phyloP scores from a whole-genome alignment of 2,113 vertebrate species.

The Pedionomus torquatus region DNA sequence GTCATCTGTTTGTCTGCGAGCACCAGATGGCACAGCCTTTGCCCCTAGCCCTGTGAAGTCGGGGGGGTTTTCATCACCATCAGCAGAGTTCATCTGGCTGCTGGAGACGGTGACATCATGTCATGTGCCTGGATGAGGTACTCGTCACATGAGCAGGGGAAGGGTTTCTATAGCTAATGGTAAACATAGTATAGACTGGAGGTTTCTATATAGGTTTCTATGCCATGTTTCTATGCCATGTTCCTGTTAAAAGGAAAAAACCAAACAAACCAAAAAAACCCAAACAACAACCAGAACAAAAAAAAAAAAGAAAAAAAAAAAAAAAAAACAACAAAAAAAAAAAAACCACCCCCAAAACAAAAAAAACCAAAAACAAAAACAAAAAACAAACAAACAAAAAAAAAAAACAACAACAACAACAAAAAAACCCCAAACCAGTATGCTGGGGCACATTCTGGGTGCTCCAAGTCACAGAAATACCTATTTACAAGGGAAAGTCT shows the following conservation, averaged over 20 bases:
- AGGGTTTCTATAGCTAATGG: not conserved
- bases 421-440: no score
- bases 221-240: fast-evolving
- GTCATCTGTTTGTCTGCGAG: not conserved
- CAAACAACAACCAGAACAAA: no score
- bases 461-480: not conserved
- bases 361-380: not conserved
- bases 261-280: not conserved
- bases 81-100: not conserved
- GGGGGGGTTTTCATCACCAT: not conserved
- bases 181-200: fast-evolving
- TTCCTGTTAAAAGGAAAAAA: not conserved
- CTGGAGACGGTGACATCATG: not conserved
- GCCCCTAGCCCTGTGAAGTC: not conserved
- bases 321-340: no score
- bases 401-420: no score
- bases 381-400: no score
- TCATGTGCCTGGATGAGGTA: not conserved
- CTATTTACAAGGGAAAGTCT: not conserved
- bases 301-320: no score
- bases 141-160: not conserved
- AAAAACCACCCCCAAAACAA: no score
- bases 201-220: no score
- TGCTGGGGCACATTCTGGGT: not conserved
- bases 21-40: not conserved